phyloP scores from a whole-genome alignment of 2,888 invertebrate species.

The Thymelicus lineola region DNA sequence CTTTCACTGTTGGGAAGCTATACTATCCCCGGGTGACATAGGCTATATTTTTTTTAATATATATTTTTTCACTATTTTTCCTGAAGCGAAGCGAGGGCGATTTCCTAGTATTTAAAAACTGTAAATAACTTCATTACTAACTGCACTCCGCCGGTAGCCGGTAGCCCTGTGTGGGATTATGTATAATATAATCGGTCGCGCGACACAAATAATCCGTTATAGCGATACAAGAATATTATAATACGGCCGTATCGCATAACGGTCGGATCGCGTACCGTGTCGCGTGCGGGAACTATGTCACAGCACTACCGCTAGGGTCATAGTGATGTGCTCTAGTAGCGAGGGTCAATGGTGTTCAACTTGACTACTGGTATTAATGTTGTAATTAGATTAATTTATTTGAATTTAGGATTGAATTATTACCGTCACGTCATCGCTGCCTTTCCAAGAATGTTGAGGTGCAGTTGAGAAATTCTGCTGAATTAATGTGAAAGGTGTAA shows the following conservation, averaged over 20 bases:
- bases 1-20: too few species aligned
- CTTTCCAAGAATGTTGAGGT: too few species aligned
- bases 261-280: constrained; percentile 57
- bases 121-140: background rate
- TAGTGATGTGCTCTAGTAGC: constrained; percentile 42
- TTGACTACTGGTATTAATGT: constrained; percentile 8
- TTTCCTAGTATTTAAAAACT: too few species aligned
- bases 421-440: too few species aligned
- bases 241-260: constrained; percentile 49
- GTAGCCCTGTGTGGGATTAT: constrained; percentile 34
- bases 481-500: too few species aligned
- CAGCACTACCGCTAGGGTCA: constrained; percentile 69
- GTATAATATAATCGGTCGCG: constrained; percentile 37
- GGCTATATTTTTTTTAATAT: too few species aligned
- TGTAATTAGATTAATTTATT: background rate
- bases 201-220: constrained; percentile 42
- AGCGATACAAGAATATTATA: constrained; percentile 45
- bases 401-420: too few species aligned
- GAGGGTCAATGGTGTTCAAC: constrained; percentile 35
- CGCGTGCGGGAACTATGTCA: constrained; percentile 63
- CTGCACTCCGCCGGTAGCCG: background rate
- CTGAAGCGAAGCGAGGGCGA: too few species aligned
- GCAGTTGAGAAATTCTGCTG: too few species aligned
- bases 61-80: too few species aligned
- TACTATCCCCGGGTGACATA: too few species aligned